Conservation (phyloP, 1,140 invertebrate species). For the Calosoma granatense region DNA sequence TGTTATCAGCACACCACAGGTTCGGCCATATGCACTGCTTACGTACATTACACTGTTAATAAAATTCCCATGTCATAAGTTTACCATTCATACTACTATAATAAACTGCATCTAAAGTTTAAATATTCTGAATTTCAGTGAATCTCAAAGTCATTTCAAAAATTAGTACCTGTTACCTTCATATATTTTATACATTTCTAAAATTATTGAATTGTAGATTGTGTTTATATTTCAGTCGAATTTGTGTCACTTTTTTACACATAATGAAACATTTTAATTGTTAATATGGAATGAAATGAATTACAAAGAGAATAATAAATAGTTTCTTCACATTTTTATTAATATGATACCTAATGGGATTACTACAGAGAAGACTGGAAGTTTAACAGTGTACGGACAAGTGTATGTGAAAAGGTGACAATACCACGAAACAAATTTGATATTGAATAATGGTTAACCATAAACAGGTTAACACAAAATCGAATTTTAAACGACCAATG, state of each 20-base stretch:
- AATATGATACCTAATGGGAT: too few relatives aligned
- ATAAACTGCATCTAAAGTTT: not conserved
- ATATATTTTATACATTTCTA: not conserved
- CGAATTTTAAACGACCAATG: constrained; percentile 5
- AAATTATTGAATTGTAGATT: not conserved
- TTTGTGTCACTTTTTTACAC: too few relatives aligned
- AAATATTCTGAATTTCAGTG: not conserved
- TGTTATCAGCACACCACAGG: not conserved
- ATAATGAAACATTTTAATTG: too few relatives aligned
- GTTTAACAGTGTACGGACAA: not conserved
- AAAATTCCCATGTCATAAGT: not conserved
- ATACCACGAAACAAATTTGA: not conserved
- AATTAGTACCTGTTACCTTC: not conserved
- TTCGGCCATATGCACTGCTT: not conserved
- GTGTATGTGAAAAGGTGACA: not conserved
- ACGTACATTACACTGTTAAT: constrained; percentile 1
- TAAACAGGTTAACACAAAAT: constrained; percentile 8
- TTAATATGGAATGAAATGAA: too few relatives aligned
- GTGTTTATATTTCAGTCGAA: not conserved
- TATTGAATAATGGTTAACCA: constrained; percentile 2
- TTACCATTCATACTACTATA: not conserved
- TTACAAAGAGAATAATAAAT: too few relatives aligned
- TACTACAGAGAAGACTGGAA: too few relatives aligned
- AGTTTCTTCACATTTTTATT: too few relatives aligned
- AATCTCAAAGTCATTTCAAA: not conserved